Evolutionary conservation across 2,797 vertebrate species (phyloP).

Genomic region (Oreortyx pictus): DNA sequence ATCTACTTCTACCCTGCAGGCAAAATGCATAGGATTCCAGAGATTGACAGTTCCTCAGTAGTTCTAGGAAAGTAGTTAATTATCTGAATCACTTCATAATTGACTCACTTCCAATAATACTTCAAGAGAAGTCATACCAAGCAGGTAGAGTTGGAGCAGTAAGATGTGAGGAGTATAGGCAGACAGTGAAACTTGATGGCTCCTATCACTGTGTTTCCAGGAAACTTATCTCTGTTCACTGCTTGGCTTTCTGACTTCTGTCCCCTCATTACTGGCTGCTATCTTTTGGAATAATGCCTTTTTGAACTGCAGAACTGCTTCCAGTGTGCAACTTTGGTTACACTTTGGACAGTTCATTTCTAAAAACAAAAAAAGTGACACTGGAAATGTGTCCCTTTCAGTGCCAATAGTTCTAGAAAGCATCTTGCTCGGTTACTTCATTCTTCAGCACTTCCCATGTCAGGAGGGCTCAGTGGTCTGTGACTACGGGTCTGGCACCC

Average conservation of each 20-base stretch:
- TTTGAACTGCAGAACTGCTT: not conserved
- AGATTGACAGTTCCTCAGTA: not conserved
- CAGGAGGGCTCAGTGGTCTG: fast-evolving
- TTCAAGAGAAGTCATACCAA: not conserved
- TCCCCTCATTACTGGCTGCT: slow-evolving; percentile 12
- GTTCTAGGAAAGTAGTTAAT: slow-evolving; percentile 52
- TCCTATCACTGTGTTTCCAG: not conserved
- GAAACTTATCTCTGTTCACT: not conserved
- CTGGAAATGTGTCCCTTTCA: not conserved
- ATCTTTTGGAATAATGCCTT: not conserved
- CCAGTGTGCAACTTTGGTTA: not conserved
- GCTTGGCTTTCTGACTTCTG: not conserved
- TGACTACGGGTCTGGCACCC: not conserved
- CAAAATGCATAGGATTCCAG: slow-evolving; percentile 40
- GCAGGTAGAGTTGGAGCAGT: not conserved
- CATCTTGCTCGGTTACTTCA: not conserved
- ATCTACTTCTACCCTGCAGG: slow-evolving; percentile 34
- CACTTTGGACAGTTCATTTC: not conserved
- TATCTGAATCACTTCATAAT: slow-evolving; percentile 46
- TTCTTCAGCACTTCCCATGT: not conserved
- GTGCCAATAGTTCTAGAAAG: not conserved
- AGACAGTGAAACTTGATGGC: not conserved
- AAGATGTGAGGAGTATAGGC: not conserved
- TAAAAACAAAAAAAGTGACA: not conserved
- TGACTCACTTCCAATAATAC: not conserved